Evolutionary conservation across 2,888 invertebrate species (phyloP).

Genomic region (Drosophila mimetica): DNA sequence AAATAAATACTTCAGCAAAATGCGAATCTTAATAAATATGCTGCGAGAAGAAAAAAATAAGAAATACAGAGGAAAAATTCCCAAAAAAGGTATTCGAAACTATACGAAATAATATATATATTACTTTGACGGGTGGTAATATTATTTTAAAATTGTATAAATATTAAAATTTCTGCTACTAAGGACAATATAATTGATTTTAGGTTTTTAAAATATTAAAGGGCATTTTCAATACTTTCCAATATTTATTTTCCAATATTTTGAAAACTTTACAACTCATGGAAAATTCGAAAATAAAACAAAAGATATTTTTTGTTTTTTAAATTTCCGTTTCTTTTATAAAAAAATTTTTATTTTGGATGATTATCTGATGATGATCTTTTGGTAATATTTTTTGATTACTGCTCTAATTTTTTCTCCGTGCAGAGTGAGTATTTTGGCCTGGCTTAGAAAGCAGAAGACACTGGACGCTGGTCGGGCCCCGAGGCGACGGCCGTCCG

Average conservation of each 20-base stretch:
- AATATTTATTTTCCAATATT: too few relatives aligned
- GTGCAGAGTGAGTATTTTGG: slow-evolving; percentile 46
- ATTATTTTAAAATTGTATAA: too few relatives aligned
- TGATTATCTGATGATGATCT: too few relatives aligned
- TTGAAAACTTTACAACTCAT: too few relatives aligned
- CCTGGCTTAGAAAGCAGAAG: slow-evolving; percentile 75
- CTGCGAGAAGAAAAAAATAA: slow-evolving; percentile 44
- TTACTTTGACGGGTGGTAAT: too few relatives aligned
- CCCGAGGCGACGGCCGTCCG: slow-evolving; percentile 54
- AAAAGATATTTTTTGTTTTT: too few relatives aligned
- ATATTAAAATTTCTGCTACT: too few relatives aligned
- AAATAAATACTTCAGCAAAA: slow-evolving; percentile 67
- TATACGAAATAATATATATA: too few relatives aligned
- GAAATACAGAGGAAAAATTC: slow-evolving; percentile 13
- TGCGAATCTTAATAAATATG: slow-evolving; percentile 59
- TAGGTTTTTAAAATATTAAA: too few relatives aligned
- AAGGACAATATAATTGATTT: too few relatives aligned
- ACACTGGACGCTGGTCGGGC: slow-evolving; percentile 43
- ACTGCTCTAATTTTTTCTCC: not conserved
- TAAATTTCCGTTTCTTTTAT: not conserved
- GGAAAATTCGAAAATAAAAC: too few relatives aligned
- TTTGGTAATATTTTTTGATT: not conserved
- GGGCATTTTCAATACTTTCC: too few relatives aligned
- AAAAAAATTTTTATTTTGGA: not conserved
- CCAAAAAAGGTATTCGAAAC: not conserved